phyloP scores from a whole-genome alignment of 1,140 invertebrate species.

The Trypoxylus dichotomus region DNA sequence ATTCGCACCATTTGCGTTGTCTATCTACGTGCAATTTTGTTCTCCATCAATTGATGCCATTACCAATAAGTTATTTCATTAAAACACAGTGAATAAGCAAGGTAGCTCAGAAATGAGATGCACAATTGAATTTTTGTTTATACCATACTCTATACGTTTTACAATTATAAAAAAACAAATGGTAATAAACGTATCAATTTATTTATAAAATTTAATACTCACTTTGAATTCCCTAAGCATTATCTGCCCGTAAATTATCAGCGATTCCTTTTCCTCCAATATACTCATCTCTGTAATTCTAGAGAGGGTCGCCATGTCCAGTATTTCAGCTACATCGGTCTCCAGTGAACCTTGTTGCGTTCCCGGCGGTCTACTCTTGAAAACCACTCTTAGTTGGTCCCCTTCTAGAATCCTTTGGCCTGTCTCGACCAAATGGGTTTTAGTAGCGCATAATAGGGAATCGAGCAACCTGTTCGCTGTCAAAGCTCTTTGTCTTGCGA shows the following conservation, averaged over 20 bases:
- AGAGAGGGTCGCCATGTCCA: constrained; percentile 45
- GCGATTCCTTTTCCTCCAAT: constrained; percentile 40
- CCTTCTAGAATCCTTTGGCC: constrained; percentile 37
- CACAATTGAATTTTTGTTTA: too few species aligned
- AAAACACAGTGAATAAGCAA: too few species aligned
- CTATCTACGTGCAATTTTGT: too few species aligned
- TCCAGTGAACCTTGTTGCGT: constrained; percentile 40
- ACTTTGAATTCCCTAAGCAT: constrained; percentile 46
- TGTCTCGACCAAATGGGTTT: constrained; percentile 43
- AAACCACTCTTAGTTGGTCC: constrained; percentile 41
- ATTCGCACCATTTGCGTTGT: too few species aligned
- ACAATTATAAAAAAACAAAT: too few species aligned
- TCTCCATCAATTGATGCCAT: too few species aligned
- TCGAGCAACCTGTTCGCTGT: constrained; percentile 44
- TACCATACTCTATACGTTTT: too few species aligned
- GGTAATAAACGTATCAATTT: too few species aligned
- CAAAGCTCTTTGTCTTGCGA: constrained; percentile 33
- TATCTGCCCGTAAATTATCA: constrained; percentile 43
- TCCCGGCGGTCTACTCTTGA: constrained; percentile 40
- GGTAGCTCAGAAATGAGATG: too few species aligned
- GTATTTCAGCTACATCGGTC: constrained; percentile 38
- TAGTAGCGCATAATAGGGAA: constrained; percentile 42
- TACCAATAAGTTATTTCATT: too few species aligned
- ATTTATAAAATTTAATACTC: too few species aligned
- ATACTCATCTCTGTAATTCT: constrained; percentile 41